Conservation (phyloP, 2,113 vertebrate species). For the Austrofundulus limnaeus region DNA sequence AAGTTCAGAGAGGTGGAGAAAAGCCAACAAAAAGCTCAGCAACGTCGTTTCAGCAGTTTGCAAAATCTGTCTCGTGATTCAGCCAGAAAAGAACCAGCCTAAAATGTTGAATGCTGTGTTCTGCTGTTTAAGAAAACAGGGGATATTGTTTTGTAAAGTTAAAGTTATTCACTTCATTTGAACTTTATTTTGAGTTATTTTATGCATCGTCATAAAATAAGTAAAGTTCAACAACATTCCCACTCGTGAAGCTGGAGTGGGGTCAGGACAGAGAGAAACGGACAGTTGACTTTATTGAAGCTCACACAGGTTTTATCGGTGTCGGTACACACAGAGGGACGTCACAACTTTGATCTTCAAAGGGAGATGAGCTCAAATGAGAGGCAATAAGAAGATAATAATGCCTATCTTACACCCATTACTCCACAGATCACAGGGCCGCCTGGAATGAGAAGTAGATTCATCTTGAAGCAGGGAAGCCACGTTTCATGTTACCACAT, state of each 20-base stretch:
- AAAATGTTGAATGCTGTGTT: background rate
- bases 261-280: constrained; percentile 29
- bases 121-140: background rate
- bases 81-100: constrained; percentile 17
- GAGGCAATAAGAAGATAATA: constrained; percentile 75
- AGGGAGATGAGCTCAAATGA: constrained; percentile 72
- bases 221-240: constrained; percentile 17
- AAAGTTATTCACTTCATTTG: background rate
- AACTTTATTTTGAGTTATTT: background rate
- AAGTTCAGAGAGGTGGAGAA: constrained; percentile 24
- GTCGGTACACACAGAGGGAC: constrained; percentile 66
- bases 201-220: constrained; percentile 10
- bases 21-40: constrained; percentile 22
- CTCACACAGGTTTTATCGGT: constrained; percentile 68
- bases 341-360: constrained; percentile 78
- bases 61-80: constrained; percentile 14
- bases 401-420: constrained; percentile 67
- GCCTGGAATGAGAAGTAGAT: background rate
- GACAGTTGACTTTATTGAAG: constrained; percentile 75
- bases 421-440: constrained; percentile 56
- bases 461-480: background rate
- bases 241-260: background rate
- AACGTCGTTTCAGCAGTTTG: background rate
- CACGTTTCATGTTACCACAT: constrained; percentile 51
- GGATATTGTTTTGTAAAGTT: too few relatives aligned